Evolutionary conservation across 2,888 invertebrate species (phyloP).

Genomic region (Troides oblongomaculatus): DNA sequence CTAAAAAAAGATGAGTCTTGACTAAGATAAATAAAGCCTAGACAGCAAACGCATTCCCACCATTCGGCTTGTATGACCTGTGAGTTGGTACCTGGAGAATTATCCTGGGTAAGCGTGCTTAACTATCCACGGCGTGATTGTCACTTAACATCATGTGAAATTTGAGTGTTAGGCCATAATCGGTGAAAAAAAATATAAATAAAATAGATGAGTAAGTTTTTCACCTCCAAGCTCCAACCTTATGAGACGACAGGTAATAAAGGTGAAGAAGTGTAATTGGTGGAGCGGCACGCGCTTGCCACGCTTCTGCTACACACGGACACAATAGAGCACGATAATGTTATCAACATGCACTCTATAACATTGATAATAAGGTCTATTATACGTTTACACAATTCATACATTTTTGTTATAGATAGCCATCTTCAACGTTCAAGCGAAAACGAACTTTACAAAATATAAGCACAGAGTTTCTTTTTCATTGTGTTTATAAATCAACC

Average conservation of each 20-base stretch:
- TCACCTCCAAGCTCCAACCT: conserved; percentile 39
- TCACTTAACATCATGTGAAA: too few species aligned
- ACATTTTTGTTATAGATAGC: conserved; percentile 5
- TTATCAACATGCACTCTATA: conserved; percentile 7
- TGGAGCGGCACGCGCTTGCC: conserved; percentile 63
- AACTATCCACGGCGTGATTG: too few species aligned
- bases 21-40: too few species aligned
- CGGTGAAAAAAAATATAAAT: too few species aligned
- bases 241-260: conserved; percentile 73
- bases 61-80: too few species aligned
- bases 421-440: background rate
- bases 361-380: background rate
- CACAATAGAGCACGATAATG: conserved; percentile 18
- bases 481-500: background rate
- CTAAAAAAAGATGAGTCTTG: too few species aligned
- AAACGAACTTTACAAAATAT: background rate
- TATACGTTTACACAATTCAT: background rate
- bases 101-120: too few species aligned
- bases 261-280: conserved; percentile 74
- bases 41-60: too few species aligned
- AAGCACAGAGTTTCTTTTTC: background rate
- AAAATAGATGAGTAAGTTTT: background rate
- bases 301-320: conserved; percentile 55
- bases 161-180: too few species aligned
- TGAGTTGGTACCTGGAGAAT: too few species aligned